phyloP scores from a whole-genome alignment of 1,140 invertebrate species.

The Drosophila nebulosa region DNA sequence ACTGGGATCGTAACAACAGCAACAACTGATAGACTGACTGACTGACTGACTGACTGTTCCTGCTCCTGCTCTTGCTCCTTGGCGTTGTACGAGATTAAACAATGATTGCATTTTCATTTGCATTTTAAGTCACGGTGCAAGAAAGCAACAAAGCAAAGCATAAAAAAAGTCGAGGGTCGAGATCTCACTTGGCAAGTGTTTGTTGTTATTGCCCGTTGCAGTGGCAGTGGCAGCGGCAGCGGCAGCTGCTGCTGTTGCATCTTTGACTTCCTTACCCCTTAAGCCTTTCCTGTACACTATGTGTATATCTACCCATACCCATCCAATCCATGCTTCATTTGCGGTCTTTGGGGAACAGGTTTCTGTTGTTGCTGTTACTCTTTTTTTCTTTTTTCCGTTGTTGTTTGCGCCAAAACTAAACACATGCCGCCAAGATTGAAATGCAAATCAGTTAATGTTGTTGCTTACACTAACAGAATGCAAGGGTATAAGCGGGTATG shows the following conservation, averaged over 20 bases:
- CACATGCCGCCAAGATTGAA: slow-evolving; percentile 76
- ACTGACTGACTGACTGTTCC: too few species aligned
- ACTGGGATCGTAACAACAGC: slow-evolving; percentile 41
- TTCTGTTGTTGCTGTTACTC: too few species aligned
- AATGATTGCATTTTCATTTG: slow-evolving; percentile 80
- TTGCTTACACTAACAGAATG: slow-evolving; percentile 15
- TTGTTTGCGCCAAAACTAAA: slow-evolving; percentile 61
- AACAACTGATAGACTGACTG: too few species aligned
- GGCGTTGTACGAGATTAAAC: slow-evolving; percentile 75
- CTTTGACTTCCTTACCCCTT: slow-evolving; percentile 38
- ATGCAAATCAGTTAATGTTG: slow-evolving; percentile 78
- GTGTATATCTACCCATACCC: too few species aligned
- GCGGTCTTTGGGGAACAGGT: slow-evolving; percentile 45
- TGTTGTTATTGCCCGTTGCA: slow-evolving; percentile 14
- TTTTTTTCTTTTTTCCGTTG: slow-evolving; percentile 41
- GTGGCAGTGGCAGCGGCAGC: slow-evolving; percentile 49
- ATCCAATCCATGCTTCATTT: not conserved
- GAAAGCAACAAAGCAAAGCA: slow-evolving; percentile 45
- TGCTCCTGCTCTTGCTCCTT: slow-evolving; percentile 35
- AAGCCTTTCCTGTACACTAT: not conserved
- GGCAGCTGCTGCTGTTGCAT: slow-evolving; percentile 51
- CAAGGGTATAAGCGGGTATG: not conserved
- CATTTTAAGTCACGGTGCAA: slow-evolving; percentile 77
- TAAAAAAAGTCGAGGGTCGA: slow-evolving; percentile 50
- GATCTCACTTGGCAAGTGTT: slow-evolving; percentile 50